A percentile compares a stretch with the other conserved stretches of the same genome.
phyloP scores from a whole-genome alignment of 1,140 invertebrate species.

The Tribolium madens region DNA sequence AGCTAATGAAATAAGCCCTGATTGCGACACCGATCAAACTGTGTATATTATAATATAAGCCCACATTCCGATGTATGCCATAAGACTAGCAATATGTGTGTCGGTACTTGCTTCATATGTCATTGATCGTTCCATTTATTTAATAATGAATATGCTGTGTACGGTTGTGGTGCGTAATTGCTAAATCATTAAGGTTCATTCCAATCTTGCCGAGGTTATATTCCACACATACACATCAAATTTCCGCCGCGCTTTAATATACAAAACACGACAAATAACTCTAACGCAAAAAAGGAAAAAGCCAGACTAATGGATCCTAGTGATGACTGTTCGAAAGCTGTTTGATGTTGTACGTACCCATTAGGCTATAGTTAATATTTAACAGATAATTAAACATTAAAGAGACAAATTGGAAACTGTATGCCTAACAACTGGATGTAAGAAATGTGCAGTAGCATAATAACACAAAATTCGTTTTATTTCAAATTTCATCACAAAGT shows the following conservation, averaged over 20 bases:
- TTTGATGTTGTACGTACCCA: not conserved
- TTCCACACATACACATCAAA: not conserved
- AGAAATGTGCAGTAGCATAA: not conserved
- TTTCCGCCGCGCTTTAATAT: no score
- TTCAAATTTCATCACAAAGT: not conserved
- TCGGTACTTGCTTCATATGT: constrained; percentile 7
- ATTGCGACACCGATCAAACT: constrained; percentile 59
- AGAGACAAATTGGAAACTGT: not conserved
- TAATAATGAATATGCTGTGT: constrained; percentile 23
- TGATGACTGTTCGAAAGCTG: not conserved
- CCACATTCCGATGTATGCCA: constrained; percentile 29
- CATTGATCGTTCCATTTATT: constrained; percentile 17
- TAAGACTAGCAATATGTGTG: constrained; percentile 7
- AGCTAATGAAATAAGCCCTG: constrained; percentile 59
- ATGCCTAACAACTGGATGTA: not conserved
- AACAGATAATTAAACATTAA: not conserved
- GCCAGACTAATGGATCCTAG: not conserved
- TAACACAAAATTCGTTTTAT: not conserved
- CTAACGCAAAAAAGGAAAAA: no score
- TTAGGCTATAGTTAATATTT: not conserved
- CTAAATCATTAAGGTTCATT: constrained; percentile 5
- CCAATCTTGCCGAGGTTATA: not conserved
- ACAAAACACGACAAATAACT: no score
- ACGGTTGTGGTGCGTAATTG: constrained; percentile 5
- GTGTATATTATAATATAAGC: constrained; percentile 46